phyloP scores from a whole-genome alignment of 2,113 vertebrate genomes.

The Chelonoidis abingdonii region DNA sequence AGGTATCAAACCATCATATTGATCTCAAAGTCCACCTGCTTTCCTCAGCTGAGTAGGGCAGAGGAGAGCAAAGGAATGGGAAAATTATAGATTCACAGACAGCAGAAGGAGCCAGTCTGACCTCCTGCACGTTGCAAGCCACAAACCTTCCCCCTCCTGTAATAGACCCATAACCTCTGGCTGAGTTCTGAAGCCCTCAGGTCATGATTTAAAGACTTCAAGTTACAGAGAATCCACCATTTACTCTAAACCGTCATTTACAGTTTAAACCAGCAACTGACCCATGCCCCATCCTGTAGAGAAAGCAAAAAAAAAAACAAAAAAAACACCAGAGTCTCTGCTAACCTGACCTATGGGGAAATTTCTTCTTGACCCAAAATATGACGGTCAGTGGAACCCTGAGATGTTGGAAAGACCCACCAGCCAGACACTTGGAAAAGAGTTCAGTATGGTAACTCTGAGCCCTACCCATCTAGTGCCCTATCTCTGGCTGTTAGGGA shows the following conservation, averaged over 20 bases:
- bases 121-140: neutral
- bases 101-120: neutral
- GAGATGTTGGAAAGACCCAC: neutral
- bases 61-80: neutral
- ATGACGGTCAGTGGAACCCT: neutral
- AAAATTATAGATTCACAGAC: fast-evolving
- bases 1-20: fast-evolving
- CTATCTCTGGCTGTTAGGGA: neutral
- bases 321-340: neutral
- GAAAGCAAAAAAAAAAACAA: neutral
- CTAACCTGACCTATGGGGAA: neutral
- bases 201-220: neutral
- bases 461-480: neutral
- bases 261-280: neutral
- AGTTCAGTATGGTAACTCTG: neutral
- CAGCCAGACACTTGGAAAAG: too few relatives aligned
- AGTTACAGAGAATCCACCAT: neutral
- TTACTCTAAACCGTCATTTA: neutral
- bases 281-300: neutral
- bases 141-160: neutral
- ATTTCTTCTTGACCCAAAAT: neutral
- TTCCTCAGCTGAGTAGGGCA: neutral
- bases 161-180: neutral
- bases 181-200: neutral
- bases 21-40: neutral